phyloP scores from a whole-genome alignment of 2,797 vertebrate genomes.

The Gobionotothen gibberifrons region DNA sequence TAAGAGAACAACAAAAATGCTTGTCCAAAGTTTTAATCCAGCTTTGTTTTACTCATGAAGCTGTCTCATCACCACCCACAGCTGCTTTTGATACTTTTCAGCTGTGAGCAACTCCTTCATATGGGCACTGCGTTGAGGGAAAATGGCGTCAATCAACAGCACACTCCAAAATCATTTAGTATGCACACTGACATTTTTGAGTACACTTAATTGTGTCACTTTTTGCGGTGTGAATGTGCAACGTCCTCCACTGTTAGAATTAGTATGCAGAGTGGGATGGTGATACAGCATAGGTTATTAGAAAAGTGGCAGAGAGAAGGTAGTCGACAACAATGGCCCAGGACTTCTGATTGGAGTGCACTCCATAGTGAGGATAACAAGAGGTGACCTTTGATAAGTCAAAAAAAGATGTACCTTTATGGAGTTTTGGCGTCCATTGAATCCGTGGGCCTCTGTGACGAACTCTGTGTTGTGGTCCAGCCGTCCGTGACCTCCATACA shows the following conservation, averaged over 20 bases:
- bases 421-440: constrained; percentile 88
- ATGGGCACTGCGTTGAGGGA: constrained; percentile 51
- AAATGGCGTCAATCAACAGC: constrained; percentile 54
- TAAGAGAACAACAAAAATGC: constrained; percentile 33
- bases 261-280: constrained; percentile 47
- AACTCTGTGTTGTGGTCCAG: constrained; percentile 93
- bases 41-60: constrained; percentile 33
- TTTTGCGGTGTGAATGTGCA: constrained; percentile 37
- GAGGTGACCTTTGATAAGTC: constrained; percentile 46
- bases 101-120: constrained; percentile 52
- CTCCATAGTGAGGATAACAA: constrained; percentile 54
- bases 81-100: constrained; percentile 57
- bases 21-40: constrained; percentile 41
- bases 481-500: constrained; percentile 94
- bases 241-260: constrained; percentile 41
- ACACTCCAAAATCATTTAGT: constrained; percentile 57
- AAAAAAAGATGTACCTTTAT: constrained; percentile 86
- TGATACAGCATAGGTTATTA: constrained; percentile 42
- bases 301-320: constrained; percentile 33
- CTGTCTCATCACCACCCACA: constrained; percentile 56
- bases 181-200: constrained; percentile 64
- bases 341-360: constrained; percentile 44
- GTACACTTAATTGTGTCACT: constrained; percentile 54
- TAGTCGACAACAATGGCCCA: constrained; percentile 39
- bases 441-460: constrained; percentile 86